These are phyloP conservation scores for Oscheius sp. DNA, from an alignment of 2,888 invertebrate species.

Conservation along the genomic window DNA sequence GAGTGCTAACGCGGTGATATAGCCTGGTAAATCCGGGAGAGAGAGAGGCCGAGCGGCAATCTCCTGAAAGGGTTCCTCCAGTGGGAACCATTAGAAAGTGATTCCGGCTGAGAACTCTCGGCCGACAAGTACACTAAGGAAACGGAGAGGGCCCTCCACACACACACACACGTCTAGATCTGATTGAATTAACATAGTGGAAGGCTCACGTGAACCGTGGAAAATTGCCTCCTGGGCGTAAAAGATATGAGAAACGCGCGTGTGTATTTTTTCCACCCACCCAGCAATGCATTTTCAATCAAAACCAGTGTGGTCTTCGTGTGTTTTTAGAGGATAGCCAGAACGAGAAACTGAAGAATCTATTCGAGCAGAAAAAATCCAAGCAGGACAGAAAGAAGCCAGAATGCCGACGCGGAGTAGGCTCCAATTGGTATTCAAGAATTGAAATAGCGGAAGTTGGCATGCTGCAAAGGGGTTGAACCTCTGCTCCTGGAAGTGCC, in stretches of 20 bases:
- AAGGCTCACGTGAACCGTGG: slow-evolving; percentile 9
- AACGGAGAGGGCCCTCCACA: too few species aligned
- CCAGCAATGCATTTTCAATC: not conserved
- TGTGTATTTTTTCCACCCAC: not conserved
- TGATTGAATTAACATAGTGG: slow-evolving; percentile 15
- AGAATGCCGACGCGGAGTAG: slow-evolving; percentile 6
- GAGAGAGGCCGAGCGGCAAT: not conserved
- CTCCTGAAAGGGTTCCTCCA: slow-evolving; percentile 24
- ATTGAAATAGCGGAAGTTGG: slow-evolving; percentile 36
- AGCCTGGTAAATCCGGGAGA: not conserved
- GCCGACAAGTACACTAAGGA: too few species aligned
- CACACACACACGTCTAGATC: not conserved
- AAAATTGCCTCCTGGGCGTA: slow-evolving; percentile 13
- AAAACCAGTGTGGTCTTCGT: too few species aligned
- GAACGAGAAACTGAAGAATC: not conserved
- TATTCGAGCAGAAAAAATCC: too few species aligned
- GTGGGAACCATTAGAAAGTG: slow-evolving; percentile 11
- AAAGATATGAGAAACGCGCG: slow-evolving; percentile 1
- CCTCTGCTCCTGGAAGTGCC: not conserved
- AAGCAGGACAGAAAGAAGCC: not conserved
- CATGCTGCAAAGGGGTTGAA: slow-evolving; percentile 28
- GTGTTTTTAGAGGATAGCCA: not conserved
- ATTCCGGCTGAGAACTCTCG: not conserved
- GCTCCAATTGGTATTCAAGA: slow-evolving; percentile 32
- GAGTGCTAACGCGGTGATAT: slow-evolving; percentile 6